A percentile compares a stretch with the other conserved stretches of the same genome.
phyloP scores from a whole-genome alignment of 1,140 invertebrate genomes.

The Drosophila ercepeae region DNA sequence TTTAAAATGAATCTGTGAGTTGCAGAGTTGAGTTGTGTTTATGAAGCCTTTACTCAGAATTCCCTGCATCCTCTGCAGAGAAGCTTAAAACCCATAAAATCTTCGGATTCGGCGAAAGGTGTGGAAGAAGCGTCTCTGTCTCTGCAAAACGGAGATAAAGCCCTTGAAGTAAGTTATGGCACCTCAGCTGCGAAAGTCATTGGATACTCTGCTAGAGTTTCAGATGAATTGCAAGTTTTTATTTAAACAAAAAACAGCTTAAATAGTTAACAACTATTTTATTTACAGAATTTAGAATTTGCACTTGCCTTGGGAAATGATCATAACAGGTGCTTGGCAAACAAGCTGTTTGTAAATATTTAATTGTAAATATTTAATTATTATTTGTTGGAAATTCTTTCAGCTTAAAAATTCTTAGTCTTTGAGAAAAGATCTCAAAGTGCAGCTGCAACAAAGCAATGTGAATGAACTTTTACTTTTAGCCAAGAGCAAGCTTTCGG shows the following conservation, averaged over 20 bases:
- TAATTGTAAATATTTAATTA: too few relatives aligned
- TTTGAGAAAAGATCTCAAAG: not conserved
- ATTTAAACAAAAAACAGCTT: too few relatives aligned
- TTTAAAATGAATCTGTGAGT: not conserved
- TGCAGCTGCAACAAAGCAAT: constrained; percentile 33
- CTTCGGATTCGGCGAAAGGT: not conserved
- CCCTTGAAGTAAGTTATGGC: not conserved
- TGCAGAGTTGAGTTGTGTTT: constrained; percentile 21
- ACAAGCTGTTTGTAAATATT: not conserved
- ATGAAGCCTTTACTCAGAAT: constrained; percentile 56
- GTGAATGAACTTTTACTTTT: constrained; percentile 78
- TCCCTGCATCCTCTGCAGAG: constrained; percentile 6
- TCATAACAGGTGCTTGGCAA: too few relatives aligned
- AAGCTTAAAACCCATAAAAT: constrained; percentile 26
- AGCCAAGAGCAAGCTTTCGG: too few relatives aligned
- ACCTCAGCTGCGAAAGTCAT: not conserved
- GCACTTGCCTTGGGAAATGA: too few relatives aligned
- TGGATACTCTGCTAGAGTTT: not conserved
- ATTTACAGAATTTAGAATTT: too few relatives aligned
- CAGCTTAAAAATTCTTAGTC: too few relatives aligned
- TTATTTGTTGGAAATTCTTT: too few relatives aligned
- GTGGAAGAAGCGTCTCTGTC: constrained; percentile 9
- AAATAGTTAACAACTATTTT: not conserved
- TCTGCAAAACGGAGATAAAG: constrained; percentile 20
- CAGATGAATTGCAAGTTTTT: not conserved